These are phyloP conservation scores for Antitype chi DNA, from an alignment of 2,888 invertebrate species.

Conservation along the genomic window DNA sequence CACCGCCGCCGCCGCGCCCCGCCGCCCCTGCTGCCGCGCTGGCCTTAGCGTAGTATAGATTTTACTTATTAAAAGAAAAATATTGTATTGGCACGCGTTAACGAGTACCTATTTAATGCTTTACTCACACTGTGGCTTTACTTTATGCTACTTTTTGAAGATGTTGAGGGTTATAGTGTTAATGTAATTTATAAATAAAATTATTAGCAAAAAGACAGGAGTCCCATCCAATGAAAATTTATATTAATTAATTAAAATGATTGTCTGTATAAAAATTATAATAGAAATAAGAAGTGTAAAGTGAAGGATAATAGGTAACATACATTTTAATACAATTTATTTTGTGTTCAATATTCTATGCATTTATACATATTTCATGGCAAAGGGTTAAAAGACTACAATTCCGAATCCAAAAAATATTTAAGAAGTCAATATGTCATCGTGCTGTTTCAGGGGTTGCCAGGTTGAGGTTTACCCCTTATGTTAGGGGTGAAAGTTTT, in stretches of 20 bases:
- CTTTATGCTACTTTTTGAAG: background rate
- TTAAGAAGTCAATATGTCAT: constrained; percentile 4
- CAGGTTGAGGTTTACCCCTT: background rate
- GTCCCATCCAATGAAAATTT: background rate
- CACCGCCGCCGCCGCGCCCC: no score
- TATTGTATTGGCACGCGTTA: background rate
- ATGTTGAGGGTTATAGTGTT: background rate
- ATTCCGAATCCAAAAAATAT: background rate
- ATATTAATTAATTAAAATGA: background rate
- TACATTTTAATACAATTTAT: no score
- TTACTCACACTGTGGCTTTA: background rate
- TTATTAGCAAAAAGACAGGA: background rate
- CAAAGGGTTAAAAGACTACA: background rate
- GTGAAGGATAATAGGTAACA: background rate
- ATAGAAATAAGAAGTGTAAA: background rate
- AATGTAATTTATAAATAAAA: background rate
- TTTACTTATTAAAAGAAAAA: background rate
- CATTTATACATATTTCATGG: no score
- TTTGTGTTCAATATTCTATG: background rate
- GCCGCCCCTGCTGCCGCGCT: no score
- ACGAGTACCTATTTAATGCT: background rate
- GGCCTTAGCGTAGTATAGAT: no score
- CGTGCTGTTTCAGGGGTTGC: background rate
- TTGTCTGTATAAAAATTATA: background rate
- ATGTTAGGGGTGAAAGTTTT: background rate